Evolutionary conservation across 2,797 vertebrate genomes (phyloP), one percentile per base, ranked within the genome.

Genomic region (Manis javanica): DNA sequence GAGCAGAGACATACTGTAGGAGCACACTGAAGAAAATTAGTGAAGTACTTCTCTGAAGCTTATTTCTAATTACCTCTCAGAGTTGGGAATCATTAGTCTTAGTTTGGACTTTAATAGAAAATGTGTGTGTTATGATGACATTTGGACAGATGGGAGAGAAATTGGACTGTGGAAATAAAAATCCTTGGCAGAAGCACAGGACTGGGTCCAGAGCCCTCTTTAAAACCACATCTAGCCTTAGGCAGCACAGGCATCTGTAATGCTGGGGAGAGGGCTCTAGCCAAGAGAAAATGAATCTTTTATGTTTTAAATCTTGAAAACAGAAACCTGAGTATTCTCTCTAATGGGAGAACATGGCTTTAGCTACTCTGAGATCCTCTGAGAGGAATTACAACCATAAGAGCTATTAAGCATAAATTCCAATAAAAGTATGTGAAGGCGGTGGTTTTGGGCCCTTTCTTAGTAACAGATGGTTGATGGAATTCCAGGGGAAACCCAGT

Each of bases 51-150:
- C 12, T 55, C 57, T 78, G 42, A 66, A 78, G 46, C 13, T 85
- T 64, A 37, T 78, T 72, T 91, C 57, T 79, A 53, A 72, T 93
- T 26, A 42, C 61, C 49, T 64, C 24, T 95, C 71, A 78, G 68
- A 90, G 37, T 24, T 83, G 23, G 51, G 68, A 95, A 85, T 37
- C n/a, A 31, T 91, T 85, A 15, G 5, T 89, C 37, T 90, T n/a
- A 37, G 11, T 66, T 63, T 86, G 37, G 18, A 46, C 83, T 95
- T 90, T 95, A 49, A 83, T 69, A 82, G 74, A 78, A 95, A 86
- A 84, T 55, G 57, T 31, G 15, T 94, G 26, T 42, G 10, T 18
- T 72, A 42, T 42, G 37, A 93, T n/a, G 64, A 42, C 2, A 39
- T 26, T 42, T 57, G 42, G n/a, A 64, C 4, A 63, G 90, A 89